Percentiles rank a stretch among this genome's conserved stretches.
phyloP scores from a whole-genome alignment of 2,888 invertebrate species.

The Hydrotaea diabolus region DNA sequence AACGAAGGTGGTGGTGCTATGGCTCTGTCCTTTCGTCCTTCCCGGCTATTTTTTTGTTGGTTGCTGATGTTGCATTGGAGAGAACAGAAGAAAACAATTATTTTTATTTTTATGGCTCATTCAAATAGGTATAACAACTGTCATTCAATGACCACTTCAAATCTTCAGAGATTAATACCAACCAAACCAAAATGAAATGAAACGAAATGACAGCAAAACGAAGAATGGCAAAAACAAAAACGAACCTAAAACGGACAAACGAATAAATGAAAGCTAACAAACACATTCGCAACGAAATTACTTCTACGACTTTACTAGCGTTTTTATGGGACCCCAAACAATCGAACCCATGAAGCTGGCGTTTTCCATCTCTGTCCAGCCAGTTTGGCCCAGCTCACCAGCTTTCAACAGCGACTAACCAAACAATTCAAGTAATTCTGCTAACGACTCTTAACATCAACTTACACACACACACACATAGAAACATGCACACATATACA shows the following conservation, averaged over 20 bases:
- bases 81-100: slow-evolving; percentile 52
- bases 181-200: slow-evolving; percentile 29
- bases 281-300: slow-evolving; percentile 31
- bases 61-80: not conserved
- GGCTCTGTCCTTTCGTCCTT: not conserved
- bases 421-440: slow-evolving; percentile 47
- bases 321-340: slow-evolving; percentile 39
- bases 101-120: slow-evolving; percentile 61
- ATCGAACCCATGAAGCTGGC: slow-evolving; percentile 17
- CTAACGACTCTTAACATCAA: slow-evolving; percentile 59
- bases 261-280: slow-evolving; percentile 30
- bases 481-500: not conserved
- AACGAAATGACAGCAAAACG: not conserved
- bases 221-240: no score
- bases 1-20: no score
- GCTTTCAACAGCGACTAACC: slow-evolving; percentile 33
- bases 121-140: slow-evolving; percentile 64
- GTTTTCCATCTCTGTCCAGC: not conserved
- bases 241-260: not conserved
- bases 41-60: not conserved
- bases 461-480: slow-evolving; percentile 13
- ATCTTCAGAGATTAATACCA: slow-evolving; percentile 65
- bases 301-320: slow-evolving; percentile 36
- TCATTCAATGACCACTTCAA: slow-evolving; percentile 66
- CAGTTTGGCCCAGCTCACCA: not conserved